Base-by-base conservation (phyloP, 2,888 invertebrate species). In the Andrena bucephala region DNA sequence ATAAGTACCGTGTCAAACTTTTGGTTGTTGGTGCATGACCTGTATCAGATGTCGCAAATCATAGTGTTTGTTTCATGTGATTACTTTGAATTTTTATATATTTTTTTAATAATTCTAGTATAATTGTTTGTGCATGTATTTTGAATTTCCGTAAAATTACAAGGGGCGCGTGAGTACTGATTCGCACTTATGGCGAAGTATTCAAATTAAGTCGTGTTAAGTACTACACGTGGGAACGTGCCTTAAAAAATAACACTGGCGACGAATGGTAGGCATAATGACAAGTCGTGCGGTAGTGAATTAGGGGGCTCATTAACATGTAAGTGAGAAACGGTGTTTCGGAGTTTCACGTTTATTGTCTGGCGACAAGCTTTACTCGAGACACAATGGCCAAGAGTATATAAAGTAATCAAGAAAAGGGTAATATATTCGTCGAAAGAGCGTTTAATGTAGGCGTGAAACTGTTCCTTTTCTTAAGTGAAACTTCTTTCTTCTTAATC, bases 231-330 rank as follows among this genome's bases (percentile, higher is more conserved):
- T 57, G 57, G 24, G 24, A 27, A 10, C 10, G 27, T 57, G 57
- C 10, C 57, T 24, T 24, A 57, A 42, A 42, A 27, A 27, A 20
- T 54, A 36, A 48, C 3, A 5, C 8, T 69, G 10, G 20, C 52
- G 31, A 57, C 29, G 52, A 50, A 7, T 50, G 20, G 48, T 50
- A 2, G 2, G 0, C 4, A 8, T 2, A n/a, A 16, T 20, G 2
- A 36, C 29, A 10, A 31, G 59, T 79, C 59, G 13, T 42, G 20
- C 24, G 31, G 7, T 27, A 24, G 67, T 62, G 27, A 73, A 81
- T 70, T 27, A 57, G 57, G 27, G 42, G 59, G 0, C 52, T 75
- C 57, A 33, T 82, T 77, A 82, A 71, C 65, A 48, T 50, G 24
- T 27, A 77, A 65, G 57, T 60, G 75, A 60, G 72, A 72, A 60